These are phyloP conservation scores for Catocala fraxini DNA, from an alignment of 2,888 invertebrate species.

Conservation along the genomic window DNA sequence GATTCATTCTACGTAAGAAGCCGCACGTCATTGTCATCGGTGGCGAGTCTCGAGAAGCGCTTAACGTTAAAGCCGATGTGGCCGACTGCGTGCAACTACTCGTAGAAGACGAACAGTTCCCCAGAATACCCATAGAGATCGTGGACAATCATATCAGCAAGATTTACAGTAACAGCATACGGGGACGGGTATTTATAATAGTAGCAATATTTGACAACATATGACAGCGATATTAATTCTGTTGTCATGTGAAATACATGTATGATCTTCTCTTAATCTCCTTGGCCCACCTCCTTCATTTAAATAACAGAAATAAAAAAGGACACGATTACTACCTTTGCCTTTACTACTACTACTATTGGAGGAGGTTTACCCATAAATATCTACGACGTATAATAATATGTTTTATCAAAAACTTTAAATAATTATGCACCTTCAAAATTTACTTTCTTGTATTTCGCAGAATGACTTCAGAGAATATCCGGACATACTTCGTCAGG, in stretches of 20 bases:
- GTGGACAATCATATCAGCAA: constrained; percentile 97
- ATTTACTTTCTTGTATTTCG: constrained; percentile 29
- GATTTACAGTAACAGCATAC: constrained; percentile 96
- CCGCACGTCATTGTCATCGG: constrained; percentile 97
- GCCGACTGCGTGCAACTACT: constrained; percentile 91
- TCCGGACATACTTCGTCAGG: constrained; percentile 96
- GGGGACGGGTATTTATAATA: constrained; percentile 88
- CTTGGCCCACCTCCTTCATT: too few species aligned
- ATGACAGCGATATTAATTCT: too few species aligned
- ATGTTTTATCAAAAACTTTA: too few species aligned
- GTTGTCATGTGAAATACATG: too few species aligned
- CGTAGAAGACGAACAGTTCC: constrained; percentile 95
- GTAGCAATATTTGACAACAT: too few species aligned
- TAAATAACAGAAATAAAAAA: too few species aligned
- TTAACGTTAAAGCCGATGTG: constrained; percentile 93
- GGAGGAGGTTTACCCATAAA: too few species aligned
- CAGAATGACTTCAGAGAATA: constrained; percentile 96
- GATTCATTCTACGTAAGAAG: constrained; percentile 96
- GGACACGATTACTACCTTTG: too few species aligned
- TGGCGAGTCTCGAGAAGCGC: constrained; percentile 96
- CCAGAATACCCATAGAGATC: constrained; percentile 95
- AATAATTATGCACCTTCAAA: not conserved
- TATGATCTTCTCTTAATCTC: too few species aligned
- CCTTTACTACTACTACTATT: too few species aligned
- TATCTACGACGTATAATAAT: too few species aligned